Conservation (phyloP, 1,140 invertebrate genomes). For the Idris sp. region DNA sequence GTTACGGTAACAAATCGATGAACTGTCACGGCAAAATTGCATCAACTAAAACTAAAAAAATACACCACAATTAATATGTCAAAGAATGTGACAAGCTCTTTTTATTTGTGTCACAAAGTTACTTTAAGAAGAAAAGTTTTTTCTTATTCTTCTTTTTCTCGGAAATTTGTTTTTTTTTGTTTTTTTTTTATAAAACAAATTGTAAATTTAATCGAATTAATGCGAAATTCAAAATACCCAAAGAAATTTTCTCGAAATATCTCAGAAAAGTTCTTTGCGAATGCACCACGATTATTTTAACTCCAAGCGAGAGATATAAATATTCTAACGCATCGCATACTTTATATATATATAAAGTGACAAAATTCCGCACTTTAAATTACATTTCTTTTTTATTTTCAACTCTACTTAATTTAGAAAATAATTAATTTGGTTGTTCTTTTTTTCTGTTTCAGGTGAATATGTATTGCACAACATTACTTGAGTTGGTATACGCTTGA, state of each 20-base stretch:
- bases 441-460: slow-evolving; percentile 65
- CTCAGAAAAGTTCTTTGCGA: slow-evolving; percentile 39
- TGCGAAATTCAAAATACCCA: background rate
- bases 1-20: slow-evolving; percentile 50
- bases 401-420: too few relatives aligned
- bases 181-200: too few relatives aligned
- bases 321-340: slow-evolving; percentile 32
- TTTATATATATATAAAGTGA: slow-evolving; percentile 19
- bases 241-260: slow-evolving; percentile 46
- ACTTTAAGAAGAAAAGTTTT: slow-evolving; percentile 8
- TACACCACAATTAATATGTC: slow-evolving; percentile 32
- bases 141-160: too few relatives aligned
- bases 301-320: slow-evolving; percentile 45
- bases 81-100: slow-evolving; percentile 9
- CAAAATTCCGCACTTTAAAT: slow-evolving; percentile 18
- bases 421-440: slow-evolving; percentile 13
- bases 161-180: background rate
- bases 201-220: slow-evolving; percentile 7
- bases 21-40: slow-evolving; percentile 42
- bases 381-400: background rate
- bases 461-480: background rate
- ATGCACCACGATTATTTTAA: slow-evolving; percentile 46
- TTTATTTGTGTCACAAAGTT: background rate
- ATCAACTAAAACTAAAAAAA: slow-evolving; percentile 27
- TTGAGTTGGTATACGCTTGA: too few relatives aligned